These are phyloP conservation scores for Pagetopsis macropterus DNA, from an alignment of 2,797 vertebrate species.

Conservation along the genomic window DNA sequence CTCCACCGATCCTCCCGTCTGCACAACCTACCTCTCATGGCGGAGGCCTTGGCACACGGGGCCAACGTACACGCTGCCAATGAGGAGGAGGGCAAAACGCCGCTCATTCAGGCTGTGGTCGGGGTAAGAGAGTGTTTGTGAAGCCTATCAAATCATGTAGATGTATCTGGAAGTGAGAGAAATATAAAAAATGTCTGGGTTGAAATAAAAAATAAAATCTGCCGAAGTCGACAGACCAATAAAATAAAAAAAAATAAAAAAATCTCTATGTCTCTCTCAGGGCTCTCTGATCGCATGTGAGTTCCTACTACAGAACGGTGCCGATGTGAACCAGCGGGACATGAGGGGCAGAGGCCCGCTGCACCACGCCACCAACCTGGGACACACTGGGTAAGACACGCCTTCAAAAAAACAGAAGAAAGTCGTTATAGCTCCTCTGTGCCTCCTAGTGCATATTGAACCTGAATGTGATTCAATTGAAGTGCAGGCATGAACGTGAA, in stretches of 20 bases:
- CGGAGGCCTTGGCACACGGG: slow-evolving; percentile 91
- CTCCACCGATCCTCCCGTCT: slow-evolving; percentile 86
- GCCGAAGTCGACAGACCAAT: background rate
- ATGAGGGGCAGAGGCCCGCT: slow-evolving; percentile 90
- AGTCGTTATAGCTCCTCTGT: background rate
- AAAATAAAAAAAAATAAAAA: too few species aligned
- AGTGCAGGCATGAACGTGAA: background rate
- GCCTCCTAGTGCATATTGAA: background rate
- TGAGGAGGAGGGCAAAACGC: slow-evolving; percentile 90
- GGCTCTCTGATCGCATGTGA: slow-evolving; percentile 95
- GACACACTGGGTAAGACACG: slow-evolving; percentile 90
- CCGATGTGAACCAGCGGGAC: slow-evolving; percentile 96
- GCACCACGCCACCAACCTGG: slow-evolving; percentile 93
- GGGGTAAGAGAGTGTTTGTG: slow-evolving; percentile 83
- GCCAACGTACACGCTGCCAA: slow-evolving; percentile 90
- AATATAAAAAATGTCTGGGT: background rate
- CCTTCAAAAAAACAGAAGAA: background rate
- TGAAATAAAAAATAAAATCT: background rate
- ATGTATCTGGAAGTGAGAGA: background rate
- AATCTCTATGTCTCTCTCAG: slow-evolving; percentile 67
- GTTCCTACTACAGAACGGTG: slow-evolving; percentile 96
- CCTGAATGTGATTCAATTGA: background rate
- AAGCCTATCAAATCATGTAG: background rate
- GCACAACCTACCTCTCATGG: slow-evolving; percentile 91
- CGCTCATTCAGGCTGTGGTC: slow-evolving; percentile 92